Percentiles rank a stretch among this genome's conserved stretches.
These are phyloP conservation scores for Pangasius sanitwongsei DNA, from an alignment of 2,797 vertebrate genomes.

Conservation along the genomic window DNA sequence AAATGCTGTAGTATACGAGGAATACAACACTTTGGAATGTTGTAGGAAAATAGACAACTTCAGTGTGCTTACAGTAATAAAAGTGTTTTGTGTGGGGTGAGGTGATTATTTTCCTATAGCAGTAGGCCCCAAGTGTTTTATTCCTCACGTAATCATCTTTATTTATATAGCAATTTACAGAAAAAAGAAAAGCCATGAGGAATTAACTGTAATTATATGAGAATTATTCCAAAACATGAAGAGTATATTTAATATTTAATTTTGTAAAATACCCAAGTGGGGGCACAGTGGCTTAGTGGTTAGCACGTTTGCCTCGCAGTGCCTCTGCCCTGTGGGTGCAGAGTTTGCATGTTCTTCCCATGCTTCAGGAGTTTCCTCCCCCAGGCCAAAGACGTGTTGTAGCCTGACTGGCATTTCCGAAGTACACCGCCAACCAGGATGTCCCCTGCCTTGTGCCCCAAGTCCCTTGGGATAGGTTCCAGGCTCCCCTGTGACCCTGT, in stretches of 20 bases:
- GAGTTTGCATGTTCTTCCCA: no score
- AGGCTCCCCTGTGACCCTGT: no score
- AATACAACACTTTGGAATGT: background rate
- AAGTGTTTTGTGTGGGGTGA: background rate
- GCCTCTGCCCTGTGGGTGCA: no score
- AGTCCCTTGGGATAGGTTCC: no score
- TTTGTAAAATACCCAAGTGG: no score
- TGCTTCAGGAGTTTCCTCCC: no score
- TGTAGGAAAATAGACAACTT: background rate
- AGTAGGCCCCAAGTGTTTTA: background rate
- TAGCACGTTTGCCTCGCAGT: no score
- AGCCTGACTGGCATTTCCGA: no score
- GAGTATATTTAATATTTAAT: background rate
- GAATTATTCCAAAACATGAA: background rate
- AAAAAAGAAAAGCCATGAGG: background rate
- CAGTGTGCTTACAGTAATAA: background rate
- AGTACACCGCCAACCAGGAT: no score
- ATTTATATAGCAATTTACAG: background rate
- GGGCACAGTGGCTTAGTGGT: no score
- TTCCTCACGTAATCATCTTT: background rate
- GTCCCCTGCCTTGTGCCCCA: no score
- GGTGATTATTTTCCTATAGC: background rate
- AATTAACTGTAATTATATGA: slow-evolving; percentile 1
- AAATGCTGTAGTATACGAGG: background rate
- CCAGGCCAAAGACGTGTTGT: no score